Percentiles rank a stretch among this genome's conserved stretches.
phyloP scores from a whole-genome alignment of 2,888 invertebrate species.

The Onthophagus sagittarius region DNA sequence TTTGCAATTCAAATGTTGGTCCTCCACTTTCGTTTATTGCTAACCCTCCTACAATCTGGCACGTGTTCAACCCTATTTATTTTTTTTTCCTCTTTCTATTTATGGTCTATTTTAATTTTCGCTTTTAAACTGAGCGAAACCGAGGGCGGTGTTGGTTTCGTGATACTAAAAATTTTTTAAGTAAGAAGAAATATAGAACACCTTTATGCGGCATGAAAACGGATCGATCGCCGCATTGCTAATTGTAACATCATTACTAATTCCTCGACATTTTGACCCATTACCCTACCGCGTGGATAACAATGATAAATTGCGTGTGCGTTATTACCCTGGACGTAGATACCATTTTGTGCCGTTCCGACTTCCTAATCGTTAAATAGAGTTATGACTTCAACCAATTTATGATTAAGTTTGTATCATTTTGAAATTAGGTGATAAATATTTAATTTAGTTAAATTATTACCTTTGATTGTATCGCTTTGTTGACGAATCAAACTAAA shows the following conservation, averaged over 20 bases:
- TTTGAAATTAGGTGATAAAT: too few species aligned
- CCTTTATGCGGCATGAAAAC: not conserved
- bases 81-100: not conserved
- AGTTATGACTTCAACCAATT: too few species aligned
- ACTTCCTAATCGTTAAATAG: not conserved
- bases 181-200: not conserved
- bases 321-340: not conserved
- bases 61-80: not conserved
- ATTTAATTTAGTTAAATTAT: too few species aligned
- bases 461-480: not conserved
- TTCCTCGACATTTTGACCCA: not conserved
- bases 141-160: too few species aligned
- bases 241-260: not conserved
- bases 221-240: not conserved
- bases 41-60: not conserved
- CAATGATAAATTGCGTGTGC: not conserved
- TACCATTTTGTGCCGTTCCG: not conserved
- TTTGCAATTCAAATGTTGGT: not conserved
- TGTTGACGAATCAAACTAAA: not conserved
- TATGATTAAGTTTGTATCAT: too few species aligned
- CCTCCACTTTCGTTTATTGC: not conserved
- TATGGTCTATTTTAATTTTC: not conserved
- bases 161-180: not conserved
- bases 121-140: too few species aligned
- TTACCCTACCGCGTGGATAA: not conserved